Evolutionary conservation across 2,797 vertebrate species (phyloP).

Genomic region (Vespertilio murinus): DNA sequence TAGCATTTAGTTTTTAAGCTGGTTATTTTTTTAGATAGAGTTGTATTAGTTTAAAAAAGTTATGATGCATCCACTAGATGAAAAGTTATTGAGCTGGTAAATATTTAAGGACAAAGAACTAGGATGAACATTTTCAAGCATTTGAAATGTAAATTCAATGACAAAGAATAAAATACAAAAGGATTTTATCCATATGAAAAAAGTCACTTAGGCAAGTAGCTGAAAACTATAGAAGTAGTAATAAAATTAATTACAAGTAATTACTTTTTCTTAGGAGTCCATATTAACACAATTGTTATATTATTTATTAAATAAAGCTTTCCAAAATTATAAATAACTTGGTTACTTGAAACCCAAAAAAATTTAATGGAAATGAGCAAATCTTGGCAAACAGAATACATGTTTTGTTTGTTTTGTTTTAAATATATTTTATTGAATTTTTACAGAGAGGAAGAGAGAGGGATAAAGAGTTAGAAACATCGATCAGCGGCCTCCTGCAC

Average conservation of each 20-base stretch:
- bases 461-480: too few relatives aligned
- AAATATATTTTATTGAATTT: too few relatives aligned
- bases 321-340: neutral
- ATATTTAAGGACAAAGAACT: slow-evolving; percentile 14
- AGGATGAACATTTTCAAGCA: neutral
- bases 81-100: neutral
- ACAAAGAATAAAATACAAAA: neutral
- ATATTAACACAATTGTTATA: neutral
- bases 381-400: neutral
- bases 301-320: neutral
- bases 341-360: neutral
- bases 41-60: neutral
- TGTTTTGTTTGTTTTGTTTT: too few relatives aligned
- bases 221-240: neutral
- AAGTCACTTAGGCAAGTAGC: neutral
- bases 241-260: neutral
- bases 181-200: neutral
- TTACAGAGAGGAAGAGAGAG: too few relatives aligned
- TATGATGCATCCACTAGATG: neutral
- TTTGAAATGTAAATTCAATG: slow-evolving; percentile 41
- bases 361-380: neutral
- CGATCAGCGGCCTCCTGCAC: too few relatives aligned
- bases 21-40: slow-evolving; percentile 5
- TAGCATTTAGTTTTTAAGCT: neutral
- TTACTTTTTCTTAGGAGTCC: neutral